Conservation (phyloP, 2,797 vertebrate genomes). For the Varecia variegata region DNA sequence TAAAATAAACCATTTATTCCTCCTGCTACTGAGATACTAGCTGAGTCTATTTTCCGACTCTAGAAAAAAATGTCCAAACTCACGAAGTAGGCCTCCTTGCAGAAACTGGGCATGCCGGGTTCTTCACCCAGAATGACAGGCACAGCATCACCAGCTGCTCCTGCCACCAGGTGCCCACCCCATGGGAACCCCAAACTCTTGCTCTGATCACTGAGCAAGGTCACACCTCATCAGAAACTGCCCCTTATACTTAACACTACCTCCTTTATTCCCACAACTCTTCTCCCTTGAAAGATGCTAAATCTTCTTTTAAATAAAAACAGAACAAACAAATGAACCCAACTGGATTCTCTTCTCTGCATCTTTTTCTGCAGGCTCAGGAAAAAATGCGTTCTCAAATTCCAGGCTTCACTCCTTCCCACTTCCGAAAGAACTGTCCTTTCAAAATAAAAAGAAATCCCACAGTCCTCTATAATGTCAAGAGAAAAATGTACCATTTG, state of each 20-base stretch:
- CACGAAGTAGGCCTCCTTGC: not conserved
- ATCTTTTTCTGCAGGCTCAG: not conserved
- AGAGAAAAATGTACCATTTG: constrained; percentile 19
- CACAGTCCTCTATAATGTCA: not conserved
- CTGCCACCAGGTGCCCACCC: rapidly evolving
- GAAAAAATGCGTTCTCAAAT: constrained; percentile 1
- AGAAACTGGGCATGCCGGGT: not conserved
- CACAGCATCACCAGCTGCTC: not conserved
- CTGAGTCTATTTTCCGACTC: not conserved
- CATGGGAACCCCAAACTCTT: not conserved
- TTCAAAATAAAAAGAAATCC: constrained; percentile 45
- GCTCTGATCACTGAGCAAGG: not conserved
- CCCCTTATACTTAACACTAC: not conserved
- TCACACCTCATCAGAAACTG: not conserved
- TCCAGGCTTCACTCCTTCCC: not conserved
- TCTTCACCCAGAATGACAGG: not conserved
- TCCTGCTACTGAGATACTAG: not conserved
- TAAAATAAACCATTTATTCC: not conserved
- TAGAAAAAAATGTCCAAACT: not conserved
- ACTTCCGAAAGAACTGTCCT: not conserved
- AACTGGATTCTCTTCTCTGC: not conserved
- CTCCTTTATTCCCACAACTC: not conserved
- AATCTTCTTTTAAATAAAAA: not conserved
- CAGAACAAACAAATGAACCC: not conserved
- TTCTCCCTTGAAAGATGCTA: not conserved